Conservation (phyloP, 2,888 invertebrate species). For the Pristionchus mayeri region DNA sequence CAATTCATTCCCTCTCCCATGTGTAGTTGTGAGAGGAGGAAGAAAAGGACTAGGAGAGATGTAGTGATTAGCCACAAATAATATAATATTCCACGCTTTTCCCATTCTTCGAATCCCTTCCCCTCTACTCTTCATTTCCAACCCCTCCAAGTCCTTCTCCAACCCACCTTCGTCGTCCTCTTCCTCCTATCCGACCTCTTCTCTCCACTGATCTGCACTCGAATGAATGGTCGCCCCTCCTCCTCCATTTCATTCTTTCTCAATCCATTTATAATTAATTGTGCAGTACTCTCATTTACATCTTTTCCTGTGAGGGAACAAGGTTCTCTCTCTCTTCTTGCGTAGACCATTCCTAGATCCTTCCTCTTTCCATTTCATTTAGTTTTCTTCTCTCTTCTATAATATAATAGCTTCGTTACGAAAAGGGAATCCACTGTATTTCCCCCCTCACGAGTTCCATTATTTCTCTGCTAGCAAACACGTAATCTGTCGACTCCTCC, state of each 20-base stretch:
- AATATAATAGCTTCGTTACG: background rate
- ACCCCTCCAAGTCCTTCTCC: background rate
- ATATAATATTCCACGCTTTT: background rate
- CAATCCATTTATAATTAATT: constrained; percentile 19
- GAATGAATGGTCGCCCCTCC: background rate
- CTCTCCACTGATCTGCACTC: background rate
- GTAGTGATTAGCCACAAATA: too few relatives aligned
- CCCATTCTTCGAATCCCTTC: background rate
- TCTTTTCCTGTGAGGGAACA: background rate
- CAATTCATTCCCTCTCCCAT: background rate
- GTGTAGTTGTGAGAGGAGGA: too few relatives aligned
- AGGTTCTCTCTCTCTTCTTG: background rate
- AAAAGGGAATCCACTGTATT: background rate
- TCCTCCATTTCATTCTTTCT: background rate
- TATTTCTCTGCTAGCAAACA: background rate
- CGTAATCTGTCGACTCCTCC: background rate
- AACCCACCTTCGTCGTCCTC: background rate
- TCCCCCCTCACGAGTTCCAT: too few relatives aligned
- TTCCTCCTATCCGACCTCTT: constrained; percentile 11
- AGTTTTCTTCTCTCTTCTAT: background rate
- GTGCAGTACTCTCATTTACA: background rate
- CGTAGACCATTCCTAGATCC: background rate
- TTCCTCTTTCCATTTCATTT: background rate
- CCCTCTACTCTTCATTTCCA: background rate
- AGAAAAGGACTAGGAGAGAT: too few relatives aligned